Percentiles rank a stretch among this genome's conserved stretches.
Evolutionary conservation across 2,888 invertebrate species (phyloP).

Genomic region (Patella caerulea): DNA sequence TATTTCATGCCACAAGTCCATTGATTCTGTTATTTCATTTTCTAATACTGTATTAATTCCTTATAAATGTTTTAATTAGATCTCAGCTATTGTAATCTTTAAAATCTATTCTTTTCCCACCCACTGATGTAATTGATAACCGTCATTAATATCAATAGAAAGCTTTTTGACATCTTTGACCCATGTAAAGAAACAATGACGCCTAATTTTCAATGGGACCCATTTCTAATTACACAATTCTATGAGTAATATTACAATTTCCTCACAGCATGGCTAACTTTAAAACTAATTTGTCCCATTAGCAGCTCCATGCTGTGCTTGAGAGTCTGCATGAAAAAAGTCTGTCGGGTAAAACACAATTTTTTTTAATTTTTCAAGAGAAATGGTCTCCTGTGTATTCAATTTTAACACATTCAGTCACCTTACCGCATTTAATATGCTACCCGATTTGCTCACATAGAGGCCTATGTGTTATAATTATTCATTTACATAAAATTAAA

Average conservation of each 20-base stretch:
- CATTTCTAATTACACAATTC: constrained; percentile 9
- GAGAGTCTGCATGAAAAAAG: neutral
- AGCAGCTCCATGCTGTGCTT: constrained; percentile 4
- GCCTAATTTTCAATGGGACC: constrained; percentile 2
- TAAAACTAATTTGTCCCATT: constrained; percentile 8
- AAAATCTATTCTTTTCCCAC: constrained; percentile 2
- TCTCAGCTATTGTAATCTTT: too few relatives aligned
- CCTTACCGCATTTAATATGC: too few relatives aligned
- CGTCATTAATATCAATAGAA: constrained; percentile 7
- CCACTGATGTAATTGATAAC: constrained; percentile 9
- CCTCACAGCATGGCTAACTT: neutral
- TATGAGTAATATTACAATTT: constrained; percentile 10
- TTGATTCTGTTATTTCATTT: too few relatives aligned
- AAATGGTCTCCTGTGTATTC: neutral
- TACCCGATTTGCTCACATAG: too few relatives aligned
- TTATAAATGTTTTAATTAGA: too few relatives aligned
- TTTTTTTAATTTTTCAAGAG: constrained; percentile 1
- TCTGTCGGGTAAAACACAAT: neutral
- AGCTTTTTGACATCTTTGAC: constrained; percentile 9
- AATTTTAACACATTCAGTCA: too few relatives aligned
- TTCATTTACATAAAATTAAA: too few relatives aligned
- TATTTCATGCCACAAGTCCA: too few relatives aligned
- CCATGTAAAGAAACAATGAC: constrained; percentile 5
- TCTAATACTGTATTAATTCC: too few relatives aligned
- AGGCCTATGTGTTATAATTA: too few relatives aligned